Percentiles rank a stretch among this genome's conserved stretches.
Conservation (phyloP, 2,113 vertebrate species). For the Indri indri region DNA sequence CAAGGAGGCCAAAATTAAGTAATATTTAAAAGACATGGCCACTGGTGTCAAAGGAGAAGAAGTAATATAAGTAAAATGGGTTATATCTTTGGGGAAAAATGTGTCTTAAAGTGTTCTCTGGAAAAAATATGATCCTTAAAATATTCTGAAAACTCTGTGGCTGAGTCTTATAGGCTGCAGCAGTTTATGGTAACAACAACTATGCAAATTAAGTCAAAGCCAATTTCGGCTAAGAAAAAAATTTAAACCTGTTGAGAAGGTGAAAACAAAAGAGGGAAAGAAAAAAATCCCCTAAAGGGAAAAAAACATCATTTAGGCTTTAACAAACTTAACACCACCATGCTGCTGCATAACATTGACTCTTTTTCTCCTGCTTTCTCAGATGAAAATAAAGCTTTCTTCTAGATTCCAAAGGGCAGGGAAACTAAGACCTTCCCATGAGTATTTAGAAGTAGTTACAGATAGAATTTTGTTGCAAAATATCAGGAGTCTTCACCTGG, state of each 20-base stretch:
- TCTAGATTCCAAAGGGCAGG: neutral
- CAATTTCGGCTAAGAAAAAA: neutral
- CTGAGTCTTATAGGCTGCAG: neutral
- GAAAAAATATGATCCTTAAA: conserved; percentile 11
- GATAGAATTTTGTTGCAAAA: neutral
- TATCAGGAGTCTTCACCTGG: neutral
- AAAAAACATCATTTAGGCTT: neutral
- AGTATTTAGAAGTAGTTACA: neutral
- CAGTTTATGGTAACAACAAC: conserved; percentile 17
- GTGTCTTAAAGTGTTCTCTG: neutral
- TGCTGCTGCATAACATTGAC: neutral
- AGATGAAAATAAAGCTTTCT: neutral
- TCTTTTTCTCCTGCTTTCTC: conserved; percentile 24
- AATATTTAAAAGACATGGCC: neutral
- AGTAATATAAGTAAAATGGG: neutral
- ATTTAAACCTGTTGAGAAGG: neutral
- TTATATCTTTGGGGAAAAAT: neutral
- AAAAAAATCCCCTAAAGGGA: neutral
- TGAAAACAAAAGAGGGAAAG: neutral
- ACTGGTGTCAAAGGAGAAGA: neutral
- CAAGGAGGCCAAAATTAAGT: neutral
- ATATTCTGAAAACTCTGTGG: conserved; percentile 20
- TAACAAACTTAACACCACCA: neutral
- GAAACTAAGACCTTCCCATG: neutral
- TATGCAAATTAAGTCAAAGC: conserved; percentile 36